phyloP scores from a whole-genome alignment of 2,797 vertebrate species.

The Falco concolor region DNA sequence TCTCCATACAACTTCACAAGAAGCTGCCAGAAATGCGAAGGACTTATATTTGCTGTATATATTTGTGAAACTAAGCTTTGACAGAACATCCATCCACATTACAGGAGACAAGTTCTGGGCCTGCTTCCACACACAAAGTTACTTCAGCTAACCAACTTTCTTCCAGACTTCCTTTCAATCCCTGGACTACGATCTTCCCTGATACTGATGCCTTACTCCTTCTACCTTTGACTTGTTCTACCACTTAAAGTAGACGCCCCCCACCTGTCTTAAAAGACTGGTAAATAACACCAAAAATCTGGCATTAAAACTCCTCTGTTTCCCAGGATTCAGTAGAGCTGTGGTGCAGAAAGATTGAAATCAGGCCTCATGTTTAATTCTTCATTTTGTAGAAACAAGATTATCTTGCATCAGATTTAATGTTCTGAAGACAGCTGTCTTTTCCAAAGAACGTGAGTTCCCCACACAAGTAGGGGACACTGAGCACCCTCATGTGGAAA shows the following conservation, averaged over 20 bases:
- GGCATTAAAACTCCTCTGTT: background rate
- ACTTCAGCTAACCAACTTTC: background rate
- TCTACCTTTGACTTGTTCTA: background rate
- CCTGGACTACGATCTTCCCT: background rate
- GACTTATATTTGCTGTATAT: background rate
- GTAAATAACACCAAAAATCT: background rate
- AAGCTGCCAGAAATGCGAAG: background rate
- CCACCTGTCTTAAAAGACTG: background rate
- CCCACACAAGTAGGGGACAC: background rate
- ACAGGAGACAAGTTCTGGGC: background rate
- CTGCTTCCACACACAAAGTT: background rate
- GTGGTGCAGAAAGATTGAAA: background rate
- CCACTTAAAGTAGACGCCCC: background rate
- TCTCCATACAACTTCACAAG: background rate
- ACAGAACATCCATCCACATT: background rate
- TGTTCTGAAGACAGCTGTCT: background rate
- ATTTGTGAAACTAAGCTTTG: background rate
- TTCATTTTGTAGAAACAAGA: background rate
- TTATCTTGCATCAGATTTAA: background rate
- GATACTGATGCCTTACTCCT: background rate
- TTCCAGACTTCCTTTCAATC: background rate
- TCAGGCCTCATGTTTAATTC: background rate
- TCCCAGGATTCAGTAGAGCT: background rate
- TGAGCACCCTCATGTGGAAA: background rate
- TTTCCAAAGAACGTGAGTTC: background rate